phyloP scores from a whole-genome alignment of 2,888 invertebrate genomes.

The Macroteleia sp. region DNA sequence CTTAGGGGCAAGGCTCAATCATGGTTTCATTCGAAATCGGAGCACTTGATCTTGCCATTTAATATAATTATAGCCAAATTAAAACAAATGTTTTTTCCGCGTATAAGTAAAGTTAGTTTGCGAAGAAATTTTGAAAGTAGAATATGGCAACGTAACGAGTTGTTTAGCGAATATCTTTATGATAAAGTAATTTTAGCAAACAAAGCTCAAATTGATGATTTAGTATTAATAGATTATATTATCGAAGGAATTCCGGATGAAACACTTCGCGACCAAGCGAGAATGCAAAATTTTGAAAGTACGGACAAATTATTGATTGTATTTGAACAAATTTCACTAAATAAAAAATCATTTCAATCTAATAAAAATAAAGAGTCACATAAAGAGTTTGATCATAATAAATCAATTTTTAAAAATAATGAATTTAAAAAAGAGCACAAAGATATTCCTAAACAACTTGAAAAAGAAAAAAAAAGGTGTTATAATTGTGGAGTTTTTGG shows the following conservation, averaged over 20 bases:
- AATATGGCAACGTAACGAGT: constrained; percentile 7
- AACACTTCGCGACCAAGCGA: constrained; percentile 10
- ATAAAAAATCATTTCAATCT: background rate
- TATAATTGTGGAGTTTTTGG: constrained; percentile 23
- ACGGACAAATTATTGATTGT: background rate
- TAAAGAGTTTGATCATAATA: background rate
- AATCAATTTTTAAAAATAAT: too few species aligned
- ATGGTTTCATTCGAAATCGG: constrained; percentile 16
- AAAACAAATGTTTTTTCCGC: background rate
- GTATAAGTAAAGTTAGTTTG: constrained; percentile 20
- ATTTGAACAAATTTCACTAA: background rate
- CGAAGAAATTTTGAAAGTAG: constrained; percentile 34
- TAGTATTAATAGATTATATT: constrained; percentile 32
- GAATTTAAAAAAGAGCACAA: background rate
- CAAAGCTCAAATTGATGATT: constrained; percentile 27
- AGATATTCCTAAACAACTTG: background rate
- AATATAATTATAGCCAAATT: background rate
- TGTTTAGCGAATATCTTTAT: background rate
- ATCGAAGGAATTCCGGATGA: constrained; percentile 40
- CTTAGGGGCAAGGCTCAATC: background rate
- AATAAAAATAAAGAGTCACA: background rate
- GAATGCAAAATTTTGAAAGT: constrained; percentile 16
- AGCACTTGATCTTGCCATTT: background rate
- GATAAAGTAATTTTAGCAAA: constrained; percentile 38
- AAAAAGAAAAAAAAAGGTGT: constrained; percentile 7